Evolutionary conservation across 2,113 vertebrate genomes (phyloP).

Genomic region (Apteryx owenii): DNA sequence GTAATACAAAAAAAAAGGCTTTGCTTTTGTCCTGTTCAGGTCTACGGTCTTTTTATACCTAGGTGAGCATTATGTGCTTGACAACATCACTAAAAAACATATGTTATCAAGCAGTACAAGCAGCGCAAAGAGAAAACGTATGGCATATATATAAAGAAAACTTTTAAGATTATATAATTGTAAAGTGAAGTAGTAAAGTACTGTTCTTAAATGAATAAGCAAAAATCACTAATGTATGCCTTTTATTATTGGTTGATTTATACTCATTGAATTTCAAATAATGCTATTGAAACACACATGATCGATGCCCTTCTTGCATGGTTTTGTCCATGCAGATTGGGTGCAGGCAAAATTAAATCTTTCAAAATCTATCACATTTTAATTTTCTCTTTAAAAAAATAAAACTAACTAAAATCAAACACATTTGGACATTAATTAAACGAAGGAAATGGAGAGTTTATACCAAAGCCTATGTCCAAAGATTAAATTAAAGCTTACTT

Average conservation of each 20-base stretch:
- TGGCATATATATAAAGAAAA: not conserved
- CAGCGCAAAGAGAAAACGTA: not conserved
- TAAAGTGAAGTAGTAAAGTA: not conserved
- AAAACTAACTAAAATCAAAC: conserved; percentile 28
- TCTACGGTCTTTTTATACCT: not conserved
- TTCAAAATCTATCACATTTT: conserved; percentile 1
- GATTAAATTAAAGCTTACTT: conserved; percentile 75
- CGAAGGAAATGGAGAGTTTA: conserved; percentile 16
- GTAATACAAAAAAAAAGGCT: not conserved
- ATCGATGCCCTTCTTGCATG: not conserved
- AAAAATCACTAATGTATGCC: not conserved
- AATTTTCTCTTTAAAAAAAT: conserved; percentile 9
- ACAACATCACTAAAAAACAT: not conserved
- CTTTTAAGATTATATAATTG: not conserved
- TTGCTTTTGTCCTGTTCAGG: not conserved
- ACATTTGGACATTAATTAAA: conserved; percentile 30
- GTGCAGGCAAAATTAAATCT: not conserved
- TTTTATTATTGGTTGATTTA: not conserved
- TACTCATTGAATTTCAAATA: not conserved
- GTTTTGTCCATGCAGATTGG: not conserved
- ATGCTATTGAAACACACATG: not conserved
- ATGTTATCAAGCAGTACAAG: not conserved
- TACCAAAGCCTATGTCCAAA: conserved; percentile 45
- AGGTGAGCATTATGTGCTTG: not conserved
- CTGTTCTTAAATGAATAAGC: not conserved